Conservation (phyloP, 2,113 vertebrate genomes). For the Alosa alosa region DNA sequence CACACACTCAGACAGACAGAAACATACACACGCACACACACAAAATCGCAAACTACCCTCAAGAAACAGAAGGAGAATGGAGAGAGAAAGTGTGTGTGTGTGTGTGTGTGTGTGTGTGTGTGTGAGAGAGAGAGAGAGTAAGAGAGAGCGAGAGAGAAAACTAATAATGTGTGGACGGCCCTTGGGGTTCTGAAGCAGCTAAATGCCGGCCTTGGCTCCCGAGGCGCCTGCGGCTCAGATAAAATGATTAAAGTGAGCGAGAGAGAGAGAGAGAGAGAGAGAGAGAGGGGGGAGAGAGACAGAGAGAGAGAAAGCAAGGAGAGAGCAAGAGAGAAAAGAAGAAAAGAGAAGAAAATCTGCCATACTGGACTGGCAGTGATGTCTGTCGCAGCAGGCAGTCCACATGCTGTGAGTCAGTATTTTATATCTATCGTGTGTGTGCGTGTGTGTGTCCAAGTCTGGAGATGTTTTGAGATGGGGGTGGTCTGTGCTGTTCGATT, state of each 20-base stretch:
- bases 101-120: too few species aligned
- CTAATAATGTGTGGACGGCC: constrained; percentile 65
- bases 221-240: constrained; percentile 77
- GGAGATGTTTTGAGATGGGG: not conserved
- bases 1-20: not conserved
- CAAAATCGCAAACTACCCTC: not conserved
- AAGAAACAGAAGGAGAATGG: not conserved
- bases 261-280: not conserved
- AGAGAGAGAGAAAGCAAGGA: not conserved
- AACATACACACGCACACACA: constrained; percentile 24
- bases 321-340: too few species aligned
- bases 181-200: constrained; percentile 84
- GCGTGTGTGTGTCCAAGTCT: not conserved
- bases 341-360: constrained; percentile 66
- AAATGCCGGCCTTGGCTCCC: constrained; percentile 80
- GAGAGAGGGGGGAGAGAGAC: too few species aligned
- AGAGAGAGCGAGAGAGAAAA: constrained; percentile 24
- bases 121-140: not conserved
- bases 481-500: constrained; percentile 57
- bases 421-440: constrained; percentile 12
- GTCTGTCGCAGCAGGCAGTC: constrained; percentile 77
- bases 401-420: constrained; percentile 14
- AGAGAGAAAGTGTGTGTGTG: not conserved
- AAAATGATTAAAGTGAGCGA: constrained; percentile 77
- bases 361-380: constrained; percentile 83